Percentiles rank a stretch among this genome's conserved stretches.
phyloP scores from a whole-genome alignment of 2,113 vertebrate species.

The Bubo blakistoni region DNA sequence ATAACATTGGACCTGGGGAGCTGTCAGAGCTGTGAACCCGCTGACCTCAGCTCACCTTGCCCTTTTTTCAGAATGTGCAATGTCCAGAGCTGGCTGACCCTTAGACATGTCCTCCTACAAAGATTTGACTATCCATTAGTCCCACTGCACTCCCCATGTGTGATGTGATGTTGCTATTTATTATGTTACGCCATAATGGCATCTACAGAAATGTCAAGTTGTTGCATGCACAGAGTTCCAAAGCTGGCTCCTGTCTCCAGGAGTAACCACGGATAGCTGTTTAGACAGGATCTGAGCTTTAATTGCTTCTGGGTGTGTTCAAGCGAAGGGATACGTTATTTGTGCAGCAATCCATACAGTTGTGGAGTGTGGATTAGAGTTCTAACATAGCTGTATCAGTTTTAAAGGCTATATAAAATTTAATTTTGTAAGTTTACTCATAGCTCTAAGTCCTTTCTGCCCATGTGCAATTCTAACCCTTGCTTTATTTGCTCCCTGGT shows the following conservation, averaged over 20 bases:
- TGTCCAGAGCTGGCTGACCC: background rate
- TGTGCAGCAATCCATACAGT: background rate
- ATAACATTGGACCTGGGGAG: background rate
- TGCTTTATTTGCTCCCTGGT: background rate
- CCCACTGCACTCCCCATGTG: fast-evolving
- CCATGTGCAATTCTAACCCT: background rate
- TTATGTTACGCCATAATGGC: background rate
- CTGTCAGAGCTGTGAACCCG: fast-evolving
- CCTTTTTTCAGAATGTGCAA: background rate
- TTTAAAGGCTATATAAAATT: background rate
- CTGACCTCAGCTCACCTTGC: background rate
- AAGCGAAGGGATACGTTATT: background rate
- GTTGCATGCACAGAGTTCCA: fast-evolving
- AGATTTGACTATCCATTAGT: fast-evolving
- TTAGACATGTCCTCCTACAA: fast-evolving
- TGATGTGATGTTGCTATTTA: background rate
- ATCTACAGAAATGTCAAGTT: background rate
- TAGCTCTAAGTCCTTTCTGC: background rate
- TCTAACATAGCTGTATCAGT: background rate
- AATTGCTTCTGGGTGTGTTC: background rate
- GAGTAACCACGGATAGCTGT: background rate
- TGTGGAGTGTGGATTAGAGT: background rate
- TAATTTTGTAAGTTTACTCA: background rate
- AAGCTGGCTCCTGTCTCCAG: background rate
- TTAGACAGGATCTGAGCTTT: background rate